A percentile compares a stretch with the other conserved stretches of the same genome.
Conservation (phyloP, 2,888 invertebrate genomes). For the Folsomia manolachei region DNA sequence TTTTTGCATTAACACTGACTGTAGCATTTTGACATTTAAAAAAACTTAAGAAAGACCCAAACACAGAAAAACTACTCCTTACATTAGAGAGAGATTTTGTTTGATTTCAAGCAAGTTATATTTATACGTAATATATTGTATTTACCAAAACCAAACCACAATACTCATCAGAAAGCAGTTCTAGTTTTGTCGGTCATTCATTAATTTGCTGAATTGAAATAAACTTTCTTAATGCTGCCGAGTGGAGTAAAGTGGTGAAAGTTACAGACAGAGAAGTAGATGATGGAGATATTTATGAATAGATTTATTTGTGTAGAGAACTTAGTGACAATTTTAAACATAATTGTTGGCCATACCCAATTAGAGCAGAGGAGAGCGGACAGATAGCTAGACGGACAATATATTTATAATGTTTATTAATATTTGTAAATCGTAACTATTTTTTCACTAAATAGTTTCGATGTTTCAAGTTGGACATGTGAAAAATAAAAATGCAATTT, state of each 20-base stretch:
- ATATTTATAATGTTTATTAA: background rate
- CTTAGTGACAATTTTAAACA: background rate
- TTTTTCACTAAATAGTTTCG: background rate
- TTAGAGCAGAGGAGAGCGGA: too few species aligned
- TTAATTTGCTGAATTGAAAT: too few species aligned
- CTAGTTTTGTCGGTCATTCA: background rate
- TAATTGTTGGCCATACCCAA: background rate
- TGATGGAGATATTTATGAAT: too few species aligned
- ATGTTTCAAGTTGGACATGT: background rate
- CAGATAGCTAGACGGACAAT: too few species aligned
- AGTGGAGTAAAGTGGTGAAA: background rate
- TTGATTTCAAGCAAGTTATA: background rate
- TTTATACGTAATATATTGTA: background rate
- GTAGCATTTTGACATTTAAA: too few species aligned
- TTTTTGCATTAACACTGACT: too few species aligned
- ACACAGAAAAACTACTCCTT: too few species aligned
- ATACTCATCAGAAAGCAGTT: background rate
- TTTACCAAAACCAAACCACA: background rate
- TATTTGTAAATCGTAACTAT: background rate
- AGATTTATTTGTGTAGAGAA: background rate
- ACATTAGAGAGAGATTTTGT: too few species aligned
- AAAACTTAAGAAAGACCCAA: too few species aligned
- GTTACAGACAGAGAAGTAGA: too few species aligned
- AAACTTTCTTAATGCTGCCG: too few species aligned
- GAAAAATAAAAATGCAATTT: constrained; percentile 8